Evolutionary conservation across 2,888 invertebrate species (phyloP).

Genomic region (Drosophila robusta): DNA sequence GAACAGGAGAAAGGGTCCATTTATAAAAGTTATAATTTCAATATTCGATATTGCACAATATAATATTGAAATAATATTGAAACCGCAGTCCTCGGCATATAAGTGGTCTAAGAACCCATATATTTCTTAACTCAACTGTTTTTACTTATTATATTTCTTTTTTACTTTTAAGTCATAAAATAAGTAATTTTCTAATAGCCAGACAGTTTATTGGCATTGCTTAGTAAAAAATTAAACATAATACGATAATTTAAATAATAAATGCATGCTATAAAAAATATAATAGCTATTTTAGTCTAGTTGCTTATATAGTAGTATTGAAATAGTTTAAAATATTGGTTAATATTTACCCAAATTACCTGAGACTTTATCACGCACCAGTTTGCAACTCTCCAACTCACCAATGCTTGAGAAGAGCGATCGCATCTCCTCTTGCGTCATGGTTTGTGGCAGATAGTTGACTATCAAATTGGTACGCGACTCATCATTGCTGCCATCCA

Average conservation of each 20-base stretch:
- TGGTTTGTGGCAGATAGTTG: conserved; percentile 97
- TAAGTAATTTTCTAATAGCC: too few species aligned
- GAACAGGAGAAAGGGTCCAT: too few species aligned
- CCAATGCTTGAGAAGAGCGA: conserved; percentile 97
- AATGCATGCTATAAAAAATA: not conserved
- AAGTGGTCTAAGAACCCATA: too few species aligned
- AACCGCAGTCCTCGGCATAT: too few species aligned
- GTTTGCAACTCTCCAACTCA: conserved; percentile 98
- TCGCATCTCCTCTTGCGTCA: conserved; percentile 97
- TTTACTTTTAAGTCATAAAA: too few species aligned
- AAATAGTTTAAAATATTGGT: conserved; percentile 52
- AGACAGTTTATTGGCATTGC: too few species aligned
- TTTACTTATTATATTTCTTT: too few species aligned
- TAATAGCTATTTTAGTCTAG: not conserved
- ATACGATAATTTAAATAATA: not conserved
- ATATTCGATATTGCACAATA: too few species aligned
- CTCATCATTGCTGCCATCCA: conserved; percentile 92
- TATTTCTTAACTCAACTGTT: too few species aligned
- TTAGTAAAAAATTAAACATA: not conserved
- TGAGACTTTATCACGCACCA: conserved; percentile 98
- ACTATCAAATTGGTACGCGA: conserved; percentile 98
- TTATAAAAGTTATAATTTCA: too few species aligned
- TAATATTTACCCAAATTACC: conserved; percentile 87
- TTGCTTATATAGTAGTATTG: not conserved
- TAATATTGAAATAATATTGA: too few species aligned